Evolutionary conservation across 2,113 vertebrate species (phyloP).

Genomic region (Anhinga anhinga): DNA sequence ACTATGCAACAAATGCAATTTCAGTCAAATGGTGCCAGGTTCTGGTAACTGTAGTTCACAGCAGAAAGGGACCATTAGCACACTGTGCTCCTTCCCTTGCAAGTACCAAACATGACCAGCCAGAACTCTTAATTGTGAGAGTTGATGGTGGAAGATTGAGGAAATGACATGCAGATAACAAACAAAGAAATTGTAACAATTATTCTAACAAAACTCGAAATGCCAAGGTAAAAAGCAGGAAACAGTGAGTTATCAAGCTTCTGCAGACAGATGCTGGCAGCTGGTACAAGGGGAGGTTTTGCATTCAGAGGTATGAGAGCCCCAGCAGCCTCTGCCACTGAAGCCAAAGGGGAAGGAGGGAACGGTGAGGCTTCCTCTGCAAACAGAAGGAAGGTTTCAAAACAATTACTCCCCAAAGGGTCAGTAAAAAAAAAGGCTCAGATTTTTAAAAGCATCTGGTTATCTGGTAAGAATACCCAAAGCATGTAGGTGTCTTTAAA

Average conservation of each 20-base stretch:
- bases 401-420: neutral
- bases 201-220: neutral
- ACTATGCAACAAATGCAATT: neutral
- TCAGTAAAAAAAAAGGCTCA: neutral
- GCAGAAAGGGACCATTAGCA: neutral
- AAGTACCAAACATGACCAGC: neutral
- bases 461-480: neutral
- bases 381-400: neutral
- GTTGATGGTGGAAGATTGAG: neutral
- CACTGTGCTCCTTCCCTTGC: neutral
- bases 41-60: neutral
- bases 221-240: neutral
- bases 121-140: neutral
- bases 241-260: neutral
- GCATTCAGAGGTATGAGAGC: neutral
- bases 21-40: accelerated
- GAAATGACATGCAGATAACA: neutral
- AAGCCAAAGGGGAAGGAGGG: neutral
- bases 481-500: neutral
- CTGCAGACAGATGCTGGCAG: neutral
- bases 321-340: neutral
- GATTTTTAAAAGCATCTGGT: neutral
- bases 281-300: neutral
- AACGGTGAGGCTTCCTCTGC: neutral
- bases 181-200: neutral